Evolutionary conservation across 2,888 invertebrate species (phyloP).

Genomic region (Caenorhabditis becei): DNA sequence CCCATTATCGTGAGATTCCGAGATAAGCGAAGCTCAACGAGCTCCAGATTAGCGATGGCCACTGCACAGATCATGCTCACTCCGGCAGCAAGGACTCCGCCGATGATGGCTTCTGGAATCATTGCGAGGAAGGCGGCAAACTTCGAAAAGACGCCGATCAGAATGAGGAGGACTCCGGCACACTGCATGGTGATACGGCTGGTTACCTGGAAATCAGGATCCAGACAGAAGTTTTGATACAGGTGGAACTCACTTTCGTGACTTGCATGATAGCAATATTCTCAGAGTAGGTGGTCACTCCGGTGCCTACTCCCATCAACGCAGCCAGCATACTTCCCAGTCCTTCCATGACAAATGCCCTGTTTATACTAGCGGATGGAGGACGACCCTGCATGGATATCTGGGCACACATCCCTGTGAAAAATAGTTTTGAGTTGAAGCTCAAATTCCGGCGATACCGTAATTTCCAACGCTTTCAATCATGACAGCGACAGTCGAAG

Average conservation of each 20-base stretch:
- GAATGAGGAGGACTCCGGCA: conserved; percentile 69
- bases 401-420: conserved; percentile 57
- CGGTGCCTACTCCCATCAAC: conserved; percentile 73
- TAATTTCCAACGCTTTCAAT: conserved; percentile 75
- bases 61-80: conserved; percentile 77
- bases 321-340: conserved; percentile 73
- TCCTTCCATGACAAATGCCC: conserved; percentile 77
- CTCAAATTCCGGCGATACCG: background rate
- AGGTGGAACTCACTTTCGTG: conserved; percentile 59
- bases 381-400: conserved; percentile 72
- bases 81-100: conserved; percentile 75
- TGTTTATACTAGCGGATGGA: conserved; percentile 72
- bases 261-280: conserved; percentile 76
- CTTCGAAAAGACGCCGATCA: conserved; percentile 64
- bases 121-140: conserved; percentile 69
- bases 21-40: conserved; percentile 60
- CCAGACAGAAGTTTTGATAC: too few relatives aligned
- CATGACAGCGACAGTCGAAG: conserved; percentile 70
- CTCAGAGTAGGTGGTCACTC: conserved; percentile 77
- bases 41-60: conserved; percentile 70
- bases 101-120: conserved; percentile 67
- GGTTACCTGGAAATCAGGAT: conserved; percentile 65
- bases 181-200: conserved; percentile 75
- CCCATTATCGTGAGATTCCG: conserved; percentile 65
- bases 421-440: background rate